Conservation (phyloP, 2,888 invertebrate genomes). For the Hirudinaria manillensis region DNA sequence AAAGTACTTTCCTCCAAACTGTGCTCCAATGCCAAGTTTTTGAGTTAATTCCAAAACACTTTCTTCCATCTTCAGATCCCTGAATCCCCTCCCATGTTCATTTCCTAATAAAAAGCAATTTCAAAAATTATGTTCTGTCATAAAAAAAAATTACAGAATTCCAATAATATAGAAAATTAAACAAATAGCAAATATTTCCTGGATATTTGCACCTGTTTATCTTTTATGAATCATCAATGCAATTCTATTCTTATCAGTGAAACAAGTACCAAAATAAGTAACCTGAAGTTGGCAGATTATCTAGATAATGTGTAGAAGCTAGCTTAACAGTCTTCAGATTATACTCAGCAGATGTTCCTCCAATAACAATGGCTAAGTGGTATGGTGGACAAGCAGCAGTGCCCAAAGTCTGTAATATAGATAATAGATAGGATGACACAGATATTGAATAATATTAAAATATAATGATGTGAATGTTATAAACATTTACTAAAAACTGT, state of each 20-base stretch:
- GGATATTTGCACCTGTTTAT: too few species aligned
- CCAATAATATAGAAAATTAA: too few species aligned
- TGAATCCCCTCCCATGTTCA: constrained; percentile 52
- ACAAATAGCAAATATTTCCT: too few species aligned
- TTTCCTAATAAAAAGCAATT: constrained; percentile 45
- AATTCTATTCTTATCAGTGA: too few species aligned
- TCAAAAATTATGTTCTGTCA: too few species aligned
- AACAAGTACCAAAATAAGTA: background rate
- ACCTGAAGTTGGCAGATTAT: constrained; percentile 50
- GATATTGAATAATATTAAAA: background rate
- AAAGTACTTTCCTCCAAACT: constrained; percentile 56
- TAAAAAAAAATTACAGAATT: too few species aligned
- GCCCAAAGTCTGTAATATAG: constrained; percentile 48
- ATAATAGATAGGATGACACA: background rate
- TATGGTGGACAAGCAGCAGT: constrained; percentile 56
- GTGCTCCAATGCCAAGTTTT: constrained; percentile 53
- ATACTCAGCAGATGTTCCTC: constrained; percentile 54
- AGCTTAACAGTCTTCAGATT: constrained; percentile 54
- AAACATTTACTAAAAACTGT: background rate
- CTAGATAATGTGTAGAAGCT: constrained; percentile 52
- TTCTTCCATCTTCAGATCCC: constrained; percentile 50
- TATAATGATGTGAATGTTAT: background rate
- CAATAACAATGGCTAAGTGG: constrained; percentile 53
- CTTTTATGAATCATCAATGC: too few species aligned
- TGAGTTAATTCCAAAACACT: constrained; percentile 49